Percentiles rank a stretch among this genome's conserved stretches.
These are phyloP conservation scores for Leiothrix lutea DNA, from an alignment of 2,113 vertebrate species.

Conservation along the genomic window DNA sequence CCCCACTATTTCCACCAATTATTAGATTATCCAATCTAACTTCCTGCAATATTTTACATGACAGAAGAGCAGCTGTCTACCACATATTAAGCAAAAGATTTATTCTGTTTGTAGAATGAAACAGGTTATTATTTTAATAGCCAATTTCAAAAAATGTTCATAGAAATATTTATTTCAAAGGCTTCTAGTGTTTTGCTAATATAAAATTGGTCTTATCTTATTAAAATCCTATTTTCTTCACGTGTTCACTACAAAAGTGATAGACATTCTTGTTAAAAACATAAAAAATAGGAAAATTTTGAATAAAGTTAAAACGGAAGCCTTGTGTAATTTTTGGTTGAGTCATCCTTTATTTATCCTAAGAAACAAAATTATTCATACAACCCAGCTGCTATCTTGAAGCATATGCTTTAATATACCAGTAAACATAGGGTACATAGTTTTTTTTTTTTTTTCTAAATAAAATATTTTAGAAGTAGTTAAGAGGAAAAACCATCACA, in stretches of 20 bases:
- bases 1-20: not conserved
- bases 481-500: not conserved
- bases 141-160: not conserved
- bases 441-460: not conserved
- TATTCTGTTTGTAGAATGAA: not conserved
- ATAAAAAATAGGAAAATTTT: not conserved
- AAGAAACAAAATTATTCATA: constrained; percentile 2
- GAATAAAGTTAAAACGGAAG: not conserved
- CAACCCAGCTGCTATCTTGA: not conserved
- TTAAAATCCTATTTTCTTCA: not conserved
- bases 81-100: not conserved
- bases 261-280: not conserved
- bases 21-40: not conserved
- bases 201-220: not conserved
- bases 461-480: not conserved
- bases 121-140: not conserved
- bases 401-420: not conserved
- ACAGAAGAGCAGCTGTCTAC: not conserved
- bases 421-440: not conserved
- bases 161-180: not conserved
- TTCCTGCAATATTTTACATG: not conserved
- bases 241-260: not conserved
- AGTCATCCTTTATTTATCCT: not conserved
- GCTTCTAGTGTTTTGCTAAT: not conserved
- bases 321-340: not conserved